Conservation (phyloP, 2,888 invertebrate species). For the Ophonus ardosiacus region DNA sequence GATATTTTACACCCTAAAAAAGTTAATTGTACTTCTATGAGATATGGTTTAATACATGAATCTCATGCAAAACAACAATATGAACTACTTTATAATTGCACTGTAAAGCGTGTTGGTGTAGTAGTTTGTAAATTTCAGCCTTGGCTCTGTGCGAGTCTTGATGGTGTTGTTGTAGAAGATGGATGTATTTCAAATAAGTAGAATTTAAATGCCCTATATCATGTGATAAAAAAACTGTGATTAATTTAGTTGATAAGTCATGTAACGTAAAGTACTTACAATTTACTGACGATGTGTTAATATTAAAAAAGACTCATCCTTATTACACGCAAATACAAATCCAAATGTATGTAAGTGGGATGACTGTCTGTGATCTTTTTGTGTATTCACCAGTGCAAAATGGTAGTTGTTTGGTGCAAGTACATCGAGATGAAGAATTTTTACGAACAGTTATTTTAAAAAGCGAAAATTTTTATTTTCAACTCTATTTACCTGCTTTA, state of each 20-base stretch:
- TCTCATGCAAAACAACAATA: conserved; percentile 47
- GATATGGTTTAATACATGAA: conserved; percentile 55
- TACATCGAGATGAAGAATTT: too few species aligned
- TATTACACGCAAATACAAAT: conserved; percentile 35
- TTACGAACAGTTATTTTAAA: too few species aligned
- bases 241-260: conserved; percentile 43
- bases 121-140: too few species aligned
- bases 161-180: conserved; percentile 66
- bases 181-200: conserved; percentile 47
- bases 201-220: conserved; percentile 66
- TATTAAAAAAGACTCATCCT: not conserved
- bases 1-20: conserved; percentile 58
- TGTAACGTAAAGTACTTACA: too few species aligned
- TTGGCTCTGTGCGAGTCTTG: too few species aligned
- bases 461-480: conserved; percentile 64
- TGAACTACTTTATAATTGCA: too few species aligned
- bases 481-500: conserved; percentile 53
- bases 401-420: too few species aligned
- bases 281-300: too few species aligned
- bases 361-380: conserved; percentile 45
- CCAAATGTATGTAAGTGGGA: conserved; percentile 21
- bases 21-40: conserved; percentile 55
- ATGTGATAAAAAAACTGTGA: conserved; percentile 59
- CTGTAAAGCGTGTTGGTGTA: too few species aligned
- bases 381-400: too few species aligned